A percentile compares a stretch with the other conserved stretches of the same genome.
Conservation (phyloP, 2,797 vertebrate species). For the Mus caroli region DNA sequence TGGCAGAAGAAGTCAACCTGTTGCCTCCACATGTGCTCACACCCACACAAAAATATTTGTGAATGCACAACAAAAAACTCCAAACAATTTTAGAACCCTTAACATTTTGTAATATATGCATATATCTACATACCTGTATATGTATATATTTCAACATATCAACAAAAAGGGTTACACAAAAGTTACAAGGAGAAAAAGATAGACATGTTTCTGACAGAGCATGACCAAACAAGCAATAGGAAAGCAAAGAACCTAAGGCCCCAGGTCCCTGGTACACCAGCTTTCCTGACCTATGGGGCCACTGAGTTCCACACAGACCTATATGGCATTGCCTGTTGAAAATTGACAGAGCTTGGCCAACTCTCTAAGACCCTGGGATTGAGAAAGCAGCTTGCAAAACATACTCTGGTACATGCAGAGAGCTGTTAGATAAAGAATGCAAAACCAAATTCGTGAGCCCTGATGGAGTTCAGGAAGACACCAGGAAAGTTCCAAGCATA, state of each 20-base stretch:
- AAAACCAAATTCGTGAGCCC: constrained; percentile 20
- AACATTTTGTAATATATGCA: too few relatives aligned
- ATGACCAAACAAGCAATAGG: neutral
- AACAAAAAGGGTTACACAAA: neutral
- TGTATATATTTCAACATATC: neutral
- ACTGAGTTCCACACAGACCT: neutral
- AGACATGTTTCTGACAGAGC: too few relatives aligned
- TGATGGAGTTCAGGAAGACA: neutral
- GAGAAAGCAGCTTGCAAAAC: neutral
- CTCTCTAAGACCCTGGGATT: neutral
- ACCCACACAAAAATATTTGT: neutral
- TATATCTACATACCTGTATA: too few relatives aligned
- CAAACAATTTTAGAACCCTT: too few relatives aligned
- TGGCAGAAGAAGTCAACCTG: neutral
- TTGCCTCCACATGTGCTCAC: neutral
- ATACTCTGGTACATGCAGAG: neutral
- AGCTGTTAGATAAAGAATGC: neutral
- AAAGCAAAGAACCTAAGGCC: neutral
- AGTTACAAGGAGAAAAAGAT: neutral
- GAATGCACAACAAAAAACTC: neutral
- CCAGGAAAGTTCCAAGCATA: constrained; percentile 39
- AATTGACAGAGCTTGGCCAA: neutral
- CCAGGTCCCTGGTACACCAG: neutral
- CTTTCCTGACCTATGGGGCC: neutral
- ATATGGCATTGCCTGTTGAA: too few relatives aligned